These are phyloP conservation scores for Channallabes apus DNA, from an alignment of 2,797 vertebrate species.

Conservation along the genomic window DNA sequence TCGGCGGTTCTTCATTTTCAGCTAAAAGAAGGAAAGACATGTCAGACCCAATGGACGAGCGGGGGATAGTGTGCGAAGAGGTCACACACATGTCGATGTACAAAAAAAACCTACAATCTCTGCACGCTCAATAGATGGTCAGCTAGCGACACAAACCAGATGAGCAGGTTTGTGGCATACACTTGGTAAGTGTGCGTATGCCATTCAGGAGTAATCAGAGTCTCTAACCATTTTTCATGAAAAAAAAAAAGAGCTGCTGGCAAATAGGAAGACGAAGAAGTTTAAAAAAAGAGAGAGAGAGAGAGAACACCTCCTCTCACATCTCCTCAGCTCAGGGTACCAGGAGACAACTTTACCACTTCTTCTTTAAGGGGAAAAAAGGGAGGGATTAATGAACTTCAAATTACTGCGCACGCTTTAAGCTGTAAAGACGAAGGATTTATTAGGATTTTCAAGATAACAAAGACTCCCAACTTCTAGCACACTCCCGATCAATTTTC, in stretches of 20 bases:
- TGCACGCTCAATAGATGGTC: background rate
- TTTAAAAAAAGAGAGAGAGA: conserved; percentile 57
- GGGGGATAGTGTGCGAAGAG: conserved; percentile 60
- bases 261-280: conserved; percentile 66
- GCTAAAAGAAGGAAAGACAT: conserved; percentile 74
- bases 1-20: conserved; percentile 66
- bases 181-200: conserved; percentile 80
- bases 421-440: conserved; percentile 99
- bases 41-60: conserved; percentile 59
- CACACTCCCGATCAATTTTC: conserved; percentile 96
- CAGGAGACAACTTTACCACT: conserved; percentile 92
- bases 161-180: conserved; percentile 58
- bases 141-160: conserved; percentile 5
- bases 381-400: conserved; percentile 97
- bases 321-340: conserved; percentile 80
- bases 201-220: conserved; percentile 90
- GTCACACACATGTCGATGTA: conserved; percentile 3
- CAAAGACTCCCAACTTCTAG: conserved; percentile 97
- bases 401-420: conserved; percentile 93
- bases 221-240: conserved; percentile 90
- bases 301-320: conserved; percentile 80
- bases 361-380: conserved; percentile 85
- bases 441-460: conserved; percentile 98
- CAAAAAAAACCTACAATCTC: background rate
- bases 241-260: conserved; percentile 65